phyloP scores from a whole-genome alignment of 1,140 invertebrate species.

The Hylaeus volcanicus region DNA sequence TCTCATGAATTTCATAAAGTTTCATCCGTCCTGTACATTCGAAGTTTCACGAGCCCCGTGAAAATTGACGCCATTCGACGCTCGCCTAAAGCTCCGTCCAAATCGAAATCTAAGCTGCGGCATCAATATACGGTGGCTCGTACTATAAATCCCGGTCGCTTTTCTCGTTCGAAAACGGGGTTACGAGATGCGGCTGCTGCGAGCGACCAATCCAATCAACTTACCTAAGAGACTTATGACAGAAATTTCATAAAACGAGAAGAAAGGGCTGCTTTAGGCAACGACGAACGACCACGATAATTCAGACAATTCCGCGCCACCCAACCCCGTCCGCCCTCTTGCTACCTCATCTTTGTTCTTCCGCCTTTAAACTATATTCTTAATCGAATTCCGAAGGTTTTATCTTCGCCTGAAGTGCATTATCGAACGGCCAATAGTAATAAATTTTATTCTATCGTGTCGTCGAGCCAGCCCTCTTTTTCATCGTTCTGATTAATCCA shows the following conservation, averaged over 20 bases:
- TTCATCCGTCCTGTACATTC: conserved; percentile 61
- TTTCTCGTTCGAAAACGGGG: conserved; percentile 46
- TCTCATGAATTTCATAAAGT: conserved; percentile 68
- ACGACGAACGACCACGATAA: conserved; percentile 8
- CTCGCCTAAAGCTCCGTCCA: conserved; percentile 47
- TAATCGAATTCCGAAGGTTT: conserved; percentile 37
- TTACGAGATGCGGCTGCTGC: conserved; percentile 42
- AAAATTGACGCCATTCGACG: conserved; percentile 62
- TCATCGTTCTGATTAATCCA: conserved; percentile 11
- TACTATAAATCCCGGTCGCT: conserved; percentile 51
- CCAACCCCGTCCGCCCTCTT: no score
- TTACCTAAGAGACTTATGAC: conserved; percentile 54
- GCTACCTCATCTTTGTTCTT: background rate
- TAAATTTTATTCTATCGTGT: background rate
- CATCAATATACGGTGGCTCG: conserved; percentile 34
- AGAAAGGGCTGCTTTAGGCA: conserved; percentile 22
- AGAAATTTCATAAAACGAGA: conserved; percentile 56
- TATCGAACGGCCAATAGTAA: conserved; percentile 8
- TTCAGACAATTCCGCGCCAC: conserved; percentile 23
- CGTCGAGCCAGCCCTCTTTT: background rate
- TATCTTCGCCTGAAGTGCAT: conserved; percentile 10
- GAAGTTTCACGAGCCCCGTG: conserved; percentile 56
- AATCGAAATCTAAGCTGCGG: conserved; percentile 62
- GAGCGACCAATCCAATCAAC: conserved; percentile 55
- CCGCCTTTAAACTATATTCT: conserved; percentile 27